Base-by-base conservation (phyloP, 2,113 vertebrate species). In the Pelobates fuscus region DNA sequence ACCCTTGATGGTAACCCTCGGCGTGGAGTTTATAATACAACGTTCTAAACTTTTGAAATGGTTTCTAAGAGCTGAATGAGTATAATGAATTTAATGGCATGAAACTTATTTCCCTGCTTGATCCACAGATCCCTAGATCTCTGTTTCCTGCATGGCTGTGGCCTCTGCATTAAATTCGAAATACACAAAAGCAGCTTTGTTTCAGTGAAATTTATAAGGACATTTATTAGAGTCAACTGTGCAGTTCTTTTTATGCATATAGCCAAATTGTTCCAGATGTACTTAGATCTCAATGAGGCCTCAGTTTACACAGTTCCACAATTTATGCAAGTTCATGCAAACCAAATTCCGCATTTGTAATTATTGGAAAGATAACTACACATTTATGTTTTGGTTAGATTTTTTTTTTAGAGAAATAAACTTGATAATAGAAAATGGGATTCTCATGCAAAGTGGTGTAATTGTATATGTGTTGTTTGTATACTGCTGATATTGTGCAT, bases 241-340 rank as follows among this genome's bases (percentile, higher is more conserved):
- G 25, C 52, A 32, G 41, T 60, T 62, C 24, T 75, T 75, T 75
- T 58, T 46, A 59, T 29, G 17, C 63, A 59, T 75, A 54, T 60
- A 76, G 37, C 25, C 52, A 67, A 67, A 76, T 76, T 66, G 64
- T 75, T 67, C 63, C 72, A 67, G 64, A 67, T 67, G 63, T 75
- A 75, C 63, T 75, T 67, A 67, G 32, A 75, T 67, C 54, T 73
- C 57, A 49, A 29, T 21, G 30, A 41, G 71, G 49, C 49, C 23
- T 73, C 29, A 15, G 46, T 65, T 67, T 67, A 59, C 58, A 61
- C 63, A 67, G 71, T 75, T 67, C 29, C 63, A 67, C 32, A 24
- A 30, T 67, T 59, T 67, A 46, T 25, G 43, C 63, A 67, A 59
- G 17, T 46, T 37, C 37, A 43, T 71, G 57, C 43, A 43, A 74